Evolutionary conservation across 2,113 vertebrate genomes (phyloP).

Genomic region (Nycticebus coucang): DNA sequence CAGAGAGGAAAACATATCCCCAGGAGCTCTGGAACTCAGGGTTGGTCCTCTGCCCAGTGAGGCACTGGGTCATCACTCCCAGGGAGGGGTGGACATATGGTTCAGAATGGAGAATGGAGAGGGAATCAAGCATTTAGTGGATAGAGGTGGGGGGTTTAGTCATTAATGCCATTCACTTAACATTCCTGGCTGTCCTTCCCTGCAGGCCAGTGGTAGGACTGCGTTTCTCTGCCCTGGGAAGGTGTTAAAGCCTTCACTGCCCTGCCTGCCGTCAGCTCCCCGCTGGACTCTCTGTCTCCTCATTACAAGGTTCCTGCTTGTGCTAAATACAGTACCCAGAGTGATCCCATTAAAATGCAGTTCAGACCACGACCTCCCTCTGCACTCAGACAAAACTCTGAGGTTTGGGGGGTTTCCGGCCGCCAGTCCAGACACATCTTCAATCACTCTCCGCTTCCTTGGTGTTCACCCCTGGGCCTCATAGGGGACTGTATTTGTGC

Average conservation of each 20-base stretch:
- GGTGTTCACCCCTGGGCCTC: not conserved
- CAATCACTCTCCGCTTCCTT: not conserved
- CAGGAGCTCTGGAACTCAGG: not conserved
- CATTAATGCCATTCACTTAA: not conserved
- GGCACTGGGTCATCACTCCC: not conserved
- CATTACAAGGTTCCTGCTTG: not conserved
- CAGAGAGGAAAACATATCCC: not conserved
- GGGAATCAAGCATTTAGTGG: not conserved
- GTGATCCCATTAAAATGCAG: not conserved
- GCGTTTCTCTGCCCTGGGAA: not conserved
- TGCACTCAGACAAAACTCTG: not conserved
- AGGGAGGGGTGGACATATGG: not conserved
- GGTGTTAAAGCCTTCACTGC: not conserved
- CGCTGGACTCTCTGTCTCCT: not conserved
- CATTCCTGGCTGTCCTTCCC: not conserved
- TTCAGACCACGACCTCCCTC: not conserved
- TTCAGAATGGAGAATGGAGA: not conserved
- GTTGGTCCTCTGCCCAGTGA: not conserved
- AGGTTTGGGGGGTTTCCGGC: not conserved
- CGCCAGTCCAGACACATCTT: not conserved
- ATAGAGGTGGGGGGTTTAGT: not conserved
- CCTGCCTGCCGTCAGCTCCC: not conserved
- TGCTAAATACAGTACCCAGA: not conserved
- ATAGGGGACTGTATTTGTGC: not conserved
- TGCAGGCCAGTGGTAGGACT: not conserved